phyloP scores from a whole-genome alignment of 2,113 vertebrate species.

The Bos indicus region DNA sequence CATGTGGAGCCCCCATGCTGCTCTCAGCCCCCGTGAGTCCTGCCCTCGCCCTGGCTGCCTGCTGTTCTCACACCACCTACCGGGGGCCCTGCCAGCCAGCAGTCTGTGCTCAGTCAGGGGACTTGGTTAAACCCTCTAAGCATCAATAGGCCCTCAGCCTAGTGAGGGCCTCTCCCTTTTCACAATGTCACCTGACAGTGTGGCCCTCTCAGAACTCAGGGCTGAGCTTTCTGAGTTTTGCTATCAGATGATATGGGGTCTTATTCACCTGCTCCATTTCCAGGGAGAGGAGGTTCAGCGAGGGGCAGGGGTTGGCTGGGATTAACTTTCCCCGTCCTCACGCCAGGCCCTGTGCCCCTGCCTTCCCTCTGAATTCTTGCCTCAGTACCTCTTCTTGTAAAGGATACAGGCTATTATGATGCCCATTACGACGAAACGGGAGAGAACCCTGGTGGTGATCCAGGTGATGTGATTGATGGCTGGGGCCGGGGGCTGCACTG shows the following conservation, averaged over 20 bases:
- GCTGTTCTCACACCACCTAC: too few species aligned
- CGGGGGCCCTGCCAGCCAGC: too few species aligned
- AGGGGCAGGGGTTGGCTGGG: rapidly evolving
- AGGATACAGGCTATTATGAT: rapidly evolving
- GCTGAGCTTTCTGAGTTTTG: rapidly evolving
- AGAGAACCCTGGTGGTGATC: rapidly evolving
- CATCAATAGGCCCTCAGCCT: too few species aligned
- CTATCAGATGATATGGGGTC: rapidly evolving
- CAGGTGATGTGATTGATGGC: too few species aligned
- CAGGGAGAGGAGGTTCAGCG: rapidly evolving
- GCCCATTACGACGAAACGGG: too few species aligned
- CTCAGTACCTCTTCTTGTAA: not conserved
- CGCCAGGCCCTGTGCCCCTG: not conserved
- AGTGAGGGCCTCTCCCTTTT: rapidly evolving
- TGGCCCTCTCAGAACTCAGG: rapidly evolving
- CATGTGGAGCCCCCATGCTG: too few species aligned
- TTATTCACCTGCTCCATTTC: not conserved
- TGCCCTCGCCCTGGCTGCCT: too few species aligned
- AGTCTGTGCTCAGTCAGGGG: too few species aligned
- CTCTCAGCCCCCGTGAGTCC: too few species aligned
- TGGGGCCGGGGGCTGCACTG: rapidly evolving
- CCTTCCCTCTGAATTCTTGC: too few species aligned
- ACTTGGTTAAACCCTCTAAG: rapidly evolving
- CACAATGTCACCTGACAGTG: rapidly evolving
- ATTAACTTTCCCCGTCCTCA: rapidly evolving